Evolutionary conservation across 2,888 invertebrate genomes (phyloP).

Genomic region (Plagiodera versicolora): DNA sequence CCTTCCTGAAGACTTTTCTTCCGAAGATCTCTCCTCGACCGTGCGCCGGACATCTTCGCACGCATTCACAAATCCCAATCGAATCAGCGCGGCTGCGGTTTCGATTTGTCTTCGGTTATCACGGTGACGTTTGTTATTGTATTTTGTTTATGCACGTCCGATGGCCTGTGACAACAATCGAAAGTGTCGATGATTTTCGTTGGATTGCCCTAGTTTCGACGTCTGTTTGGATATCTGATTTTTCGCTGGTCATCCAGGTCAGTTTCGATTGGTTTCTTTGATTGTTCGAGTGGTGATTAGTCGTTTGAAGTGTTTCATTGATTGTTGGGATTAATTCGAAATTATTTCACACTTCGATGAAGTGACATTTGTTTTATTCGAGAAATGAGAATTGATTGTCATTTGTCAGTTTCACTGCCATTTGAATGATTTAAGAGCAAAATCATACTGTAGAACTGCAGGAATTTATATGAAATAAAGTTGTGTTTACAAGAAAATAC

Average conservation of each 20-base stretch:
- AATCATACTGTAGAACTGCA: too few species aligned
- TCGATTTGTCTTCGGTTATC: neutral
- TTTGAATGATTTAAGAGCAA: neutral
- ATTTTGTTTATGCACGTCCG: slow-evolving; percentile 17
- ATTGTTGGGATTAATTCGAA: neutral
- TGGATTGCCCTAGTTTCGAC: slow-evolving; percentile 18
- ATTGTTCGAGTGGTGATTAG: slow-evolving; percentile 2
- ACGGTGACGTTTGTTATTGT: slow-evolving; percentile 3
- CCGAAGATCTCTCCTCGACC: slow-evolving; percentile 6
- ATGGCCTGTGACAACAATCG: slow-evolving; percentile 25
- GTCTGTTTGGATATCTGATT: slow-evolving; percentile 22
- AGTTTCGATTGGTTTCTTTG: slow-evolving; percentile 21
- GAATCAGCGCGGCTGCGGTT: neutral
- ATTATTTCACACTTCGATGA: neutral
- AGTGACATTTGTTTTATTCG: neutral
- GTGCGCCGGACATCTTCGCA: slow-evolving; percentile 6
- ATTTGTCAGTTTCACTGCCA: neutral
- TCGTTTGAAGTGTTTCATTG: slow-evolving; percentile 13
- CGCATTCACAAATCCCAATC: slow-evolving; percentile 6
- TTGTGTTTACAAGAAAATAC: too few species aligned
- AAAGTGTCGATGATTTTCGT: slow-evolving; percentile 26
- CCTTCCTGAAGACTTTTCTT: slow-evolving; percentile 13
- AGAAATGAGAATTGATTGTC: neutral
- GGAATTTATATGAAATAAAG: too few species aligned
- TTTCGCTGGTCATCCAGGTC: slow-evolving; percentile 26